Evolutionary conservation across 2,888 invertebrate genomes (phyloP).

Genomic region (Cheilosia vulpina): DNA sequence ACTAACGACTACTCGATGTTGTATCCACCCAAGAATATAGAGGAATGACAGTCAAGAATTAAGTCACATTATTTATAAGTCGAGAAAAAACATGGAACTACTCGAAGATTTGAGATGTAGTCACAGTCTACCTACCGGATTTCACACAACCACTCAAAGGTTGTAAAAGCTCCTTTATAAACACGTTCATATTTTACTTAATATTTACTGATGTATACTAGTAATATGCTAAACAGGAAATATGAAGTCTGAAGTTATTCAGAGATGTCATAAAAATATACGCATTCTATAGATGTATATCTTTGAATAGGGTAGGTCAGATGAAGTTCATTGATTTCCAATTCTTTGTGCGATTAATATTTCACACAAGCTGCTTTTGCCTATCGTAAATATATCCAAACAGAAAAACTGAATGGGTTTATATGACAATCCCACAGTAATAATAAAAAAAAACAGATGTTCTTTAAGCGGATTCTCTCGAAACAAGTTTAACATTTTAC

Average conservation of each 20-base stretch:
- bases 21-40: slow-evolving; percentile 39
- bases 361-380: background rate
- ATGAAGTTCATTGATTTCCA: slow-evolving; percentile 33
- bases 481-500: slow-evolving; percentile 43
- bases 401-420: background rate
- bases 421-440: background rate
- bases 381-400: background rate
- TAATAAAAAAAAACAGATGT: slow-evolving; percentile 5
- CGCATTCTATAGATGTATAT: background rate
- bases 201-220: slow-evolving; percentile 26
- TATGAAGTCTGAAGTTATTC: slow-evolving; percentile 35
- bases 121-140: slow-evolving; percentile 41
- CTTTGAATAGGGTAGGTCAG: slow-evolving; percentile 60
- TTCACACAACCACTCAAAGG: slow-evolving; percentile 33
- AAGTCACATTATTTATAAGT: slow-evolving; percentile 59
- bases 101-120: slow-evolving; percentile 9
- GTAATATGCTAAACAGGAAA: slow-evolving; percentile 46
- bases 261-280: slow-evolving; percentile 22
- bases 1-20: slow-evolving; percentile 15
- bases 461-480: slow-evolving; percentile 28
- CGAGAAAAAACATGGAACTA: slow-evolving; percentile 28
- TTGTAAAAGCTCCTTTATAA: slow-evolving; percentile 45
- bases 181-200: slow-evolving; percentile 2
- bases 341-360: background rate
- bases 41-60: slow-evolving; percentile 48